Conservation (phyloP, 2,888 invertebrate species). For the Falcaria lacertinaria region DNA sequence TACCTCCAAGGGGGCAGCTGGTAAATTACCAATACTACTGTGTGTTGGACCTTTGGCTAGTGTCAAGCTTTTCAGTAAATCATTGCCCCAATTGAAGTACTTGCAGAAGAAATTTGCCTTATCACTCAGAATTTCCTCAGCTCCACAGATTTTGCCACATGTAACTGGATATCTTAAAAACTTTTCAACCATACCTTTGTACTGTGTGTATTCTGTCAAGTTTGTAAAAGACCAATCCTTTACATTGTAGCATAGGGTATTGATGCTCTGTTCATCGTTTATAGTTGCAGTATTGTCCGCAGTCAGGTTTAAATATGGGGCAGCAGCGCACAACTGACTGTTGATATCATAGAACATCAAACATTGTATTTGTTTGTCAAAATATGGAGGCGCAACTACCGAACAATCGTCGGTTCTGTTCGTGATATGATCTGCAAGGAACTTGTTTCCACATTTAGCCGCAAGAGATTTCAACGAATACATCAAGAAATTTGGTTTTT, state of each 20-base stretch:
- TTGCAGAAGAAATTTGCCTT: constrained; percentile 60
- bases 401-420: constrained; percentile 41
- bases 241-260: constrained; percentile 39
- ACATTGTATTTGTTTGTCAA: constrained; percentile 46
- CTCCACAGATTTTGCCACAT: constrained; percentile 54
- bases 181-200: constrained; percentile 31
- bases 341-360: constrained; percentile 65
- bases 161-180: constrained; percentile 31
- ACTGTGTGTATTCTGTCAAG: constrained; percentile 27
- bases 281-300: constrained; percentile 35
- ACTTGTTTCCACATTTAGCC: constrained; percentile 41
- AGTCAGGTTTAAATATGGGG: constrained; percentile 29
- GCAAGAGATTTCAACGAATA: constrained; percentile 10
- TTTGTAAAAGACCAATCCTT: constrained; percentile 47
- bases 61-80: constrained; percentile 27
- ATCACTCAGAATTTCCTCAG: constrained; percentile 32
- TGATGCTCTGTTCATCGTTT: constrained; percentile 35
- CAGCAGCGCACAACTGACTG: constrained; percentile 46
- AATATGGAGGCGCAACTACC: constrained; percentile 27
- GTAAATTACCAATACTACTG: background rate
- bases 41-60: constrained; percentile 6
- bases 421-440: constrained; percentile 41
- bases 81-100: constrained; percentile 59
- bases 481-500: constrained; percentile 11
- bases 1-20: constrained; percentile 1